Evolutionary conservation across 1,140 invertebrate species (phyloP).

Genomic region (Heliconius eleuchia): DNA sequence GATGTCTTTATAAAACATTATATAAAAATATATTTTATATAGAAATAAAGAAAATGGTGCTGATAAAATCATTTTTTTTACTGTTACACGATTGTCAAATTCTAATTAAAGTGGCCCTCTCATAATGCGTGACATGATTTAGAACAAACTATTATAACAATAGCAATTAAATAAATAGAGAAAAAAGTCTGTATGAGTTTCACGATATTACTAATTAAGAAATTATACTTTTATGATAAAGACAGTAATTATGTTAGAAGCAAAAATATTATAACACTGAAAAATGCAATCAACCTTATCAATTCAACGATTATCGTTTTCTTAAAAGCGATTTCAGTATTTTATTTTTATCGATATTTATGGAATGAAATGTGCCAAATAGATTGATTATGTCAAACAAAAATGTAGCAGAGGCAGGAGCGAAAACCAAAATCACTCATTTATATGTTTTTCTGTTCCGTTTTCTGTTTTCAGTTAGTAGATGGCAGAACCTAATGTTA

Average conservation of each 20-base stretch:
- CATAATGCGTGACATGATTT: constrained; percentile 2
- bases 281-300: constrained; percentile 1
- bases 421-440: no score
- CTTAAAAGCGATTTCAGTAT: not conserved
- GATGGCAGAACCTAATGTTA: no score
- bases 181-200: not conserved
- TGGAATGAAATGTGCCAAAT: not conserved
- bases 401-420: no score
- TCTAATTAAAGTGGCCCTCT: not conserved
- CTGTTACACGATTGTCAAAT: not conserved
- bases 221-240: no score
- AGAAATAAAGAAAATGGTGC: not conserved
- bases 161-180: not conserved
- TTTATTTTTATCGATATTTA: not conserved
- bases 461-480: no score
- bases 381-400: no score
- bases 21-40: not conserved
- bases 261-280: not conserved
- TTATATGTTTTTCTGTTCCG: not conserved
- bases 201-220: no score
- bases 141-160: not conserved
- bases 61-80: not conserved
- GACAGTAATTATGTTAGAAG: not conserved
- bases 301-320: not conserved
- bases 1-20: no score